These are phyloP conservation scores for Pempheris klunzingeri DNA, from an alignment of 2,797 vertebrate genomes.

Conservation along the genomic window DNA sequence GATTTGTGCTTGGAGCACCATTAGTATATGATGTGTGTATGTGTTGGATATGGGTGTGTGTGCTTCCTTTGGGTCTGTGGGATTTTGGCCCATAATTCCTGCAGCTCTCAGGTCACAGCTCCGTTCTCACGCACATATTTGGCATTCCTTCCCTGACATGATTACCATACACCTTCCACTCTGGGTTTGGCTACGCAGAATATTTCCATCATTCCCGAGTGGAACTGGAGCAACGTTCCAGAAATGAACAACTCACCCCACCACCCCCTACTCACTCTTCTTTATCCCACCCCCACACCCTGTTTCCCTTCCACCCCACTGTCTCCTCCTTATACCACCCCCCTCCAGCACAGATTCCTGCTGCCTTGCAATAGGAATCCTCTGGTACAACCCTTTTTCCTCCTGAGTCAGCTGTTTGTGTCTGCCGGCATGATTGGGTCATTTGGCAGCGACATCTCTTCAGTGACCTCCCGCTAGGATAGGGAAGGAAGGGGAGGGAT, in stretches of 20 bases:
- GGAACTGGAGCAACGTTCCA: slow-evolving; percentile 82
- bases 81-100: slow-evolving; percentile 89
- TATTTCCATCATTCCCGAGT: slow-evolving; percentile 87
- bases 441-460: slow-evolving; percentile 83
- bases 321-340: slow-evolving; percentile 64
- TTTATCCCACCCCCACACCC: slow-evolving; percentile 62
- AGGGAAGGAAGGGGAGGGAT: slow-evolving; percentile 72
- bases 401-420: slow-evolving; percentile 87
- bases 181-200: slow-evolving; percentile 85
- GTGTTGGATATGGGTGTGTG: slow-evolving; percentile 86
- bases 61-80: slow-evolving; percentile 89
- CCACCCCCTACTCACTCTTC: slow-evolving; percentile 66
- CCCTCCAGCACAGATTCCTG: slow-evolving; percentile 71
- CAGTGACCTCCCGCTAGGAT: slow-evolving; percentile 78
- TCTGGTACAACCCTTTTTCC: slow-evolving; percentile 72
- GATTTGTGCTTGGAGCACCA: slow-evolving; percentile 79
- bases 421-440: slow-evolving; percentile 83
- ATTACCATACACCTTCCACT: slow-evolving; percentile 89
- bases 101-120: slow-evolving; percentile 88
- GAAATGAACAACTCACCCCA: slow-evolving; percentile 77
- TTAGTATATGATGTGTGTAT: slow-evolving; percentile 82
- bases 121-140: slow-evolving; percentile 89
- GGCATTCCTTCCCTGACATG: slow-evolving; percentile 88
- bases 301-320: slow-evolving; percentile 60
- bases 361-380: slow-evolving; percentile 79